phyloP scores from a whole-genome alignment of 2,113 vertebrate genomes.

The Eolophus roseicapilla region DNA sequence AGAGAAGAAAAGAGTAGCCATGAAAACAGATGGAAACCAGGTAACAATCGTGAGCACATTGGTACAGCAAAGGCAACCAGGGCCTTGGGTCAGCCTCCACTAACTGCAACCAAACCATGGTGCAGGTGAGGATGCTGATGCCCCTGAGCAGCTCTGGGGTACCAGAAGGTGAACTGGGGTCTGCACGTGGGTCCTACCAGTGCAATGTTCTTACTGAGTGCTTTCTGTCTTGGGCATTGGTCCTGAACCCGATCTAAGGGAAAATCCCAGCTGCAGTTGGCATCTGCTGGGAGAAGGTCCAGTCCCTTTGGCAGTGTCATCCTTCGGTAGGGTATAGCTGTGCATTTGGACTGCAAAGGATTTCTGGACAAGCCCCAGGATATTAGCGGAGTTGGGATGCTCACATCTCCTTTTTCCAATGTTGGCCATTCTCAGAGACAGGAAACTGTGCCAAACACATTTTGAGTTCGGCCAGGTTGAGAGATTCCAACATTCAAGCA shows the following conservation, averaged over 20 bases:
- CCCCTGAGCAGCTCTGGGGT: not conserved
- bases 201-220: not conserved
- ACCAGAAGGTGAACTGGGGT: rapidly evolving
- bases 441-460: not conserved
- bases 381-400: not conserved
- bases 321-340: not conserved
- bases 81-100: not conserved
- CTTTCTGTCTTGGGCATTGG: not conserved
- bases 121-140: not conserved
- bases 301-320: not conserved
- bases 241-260: not conserved
- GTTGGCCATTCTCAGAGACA: not conserved
- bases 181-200: not conserved
- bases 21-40: not conserved
- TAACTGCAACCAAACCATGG: not conserved
- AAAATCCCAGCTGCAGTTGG: not conserved
- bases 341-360: not conserved
- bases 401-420: not conserved
- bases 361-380: not conserved
- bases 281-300: not conserved
- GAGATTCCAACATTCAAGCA: not conserved
- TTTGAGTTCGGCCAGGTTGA: not conserved
- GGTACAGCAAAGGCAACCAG: not conserved
- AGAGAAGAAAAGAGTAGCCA: not conserved
- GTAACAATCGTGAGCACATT: rapidly evolving